Base-by-base conservation (phyloP, 2,113 vertebrate genomes). In the Lophochroa leadbeateri region DNA sequence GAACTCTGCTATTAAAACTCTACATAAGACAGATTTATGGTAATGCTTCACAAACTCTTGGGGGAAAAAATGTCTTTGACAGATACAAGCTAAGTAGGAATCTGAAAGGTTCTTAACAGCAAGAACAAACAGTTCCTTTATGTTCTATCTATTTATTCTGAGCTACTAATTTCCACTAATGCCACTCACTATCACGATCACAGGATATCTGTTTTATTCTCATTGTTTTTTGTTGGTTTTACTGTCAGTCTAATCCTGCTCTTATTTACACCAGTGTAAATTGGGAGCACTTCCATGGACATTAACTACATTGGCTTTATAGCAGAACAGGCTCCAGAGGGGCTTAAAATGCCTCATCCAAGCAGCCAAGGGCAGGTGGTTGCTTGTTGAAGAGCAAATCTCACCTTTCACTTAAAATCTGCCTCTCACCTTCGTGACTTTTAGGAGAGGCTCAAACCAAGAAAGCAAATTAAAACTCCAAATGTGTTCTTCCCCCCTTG, bases 11-110 rank as follows among this genome's bases (percentile, higher is more conserved):
- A 69, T 95, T 96, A 96, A 85, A 95, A 78, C 70, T 75, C 76
- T 81, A 44, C 74, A 61, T 82, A 72, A 72, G 82, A 89, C 68
- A 92, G 88, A 92, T 92, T 96, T 84, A 89, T 94, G 71, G 65
- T 84, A 89, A 94, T 69, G 74, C 57, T 92, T 87, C 91, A 82
- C 7, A 15, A 67, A 49, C 67, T 94, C 72, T 82, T 81, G 41
- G 41, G 39, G 33, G 17, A 44, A 64, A 94, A 93, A 92, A 79
- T 9, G 49, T 61, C 52, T 94, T 83, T 96, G 91, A 76, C 67
- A 91, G 83, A 91, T 82, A 53, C 23, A 77, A 76, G 43, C 37
- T 68, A 84, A 96, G 52, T 6, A 61, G 74, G 61, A 91, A 84
- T 76, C 33, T 16, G 63, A 92, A 94, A 76, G 17, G 25, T 58